phyloP scores from a whole-genome alignment of 23 tunicate species.

The Botrylloides violaceus region DNA sequence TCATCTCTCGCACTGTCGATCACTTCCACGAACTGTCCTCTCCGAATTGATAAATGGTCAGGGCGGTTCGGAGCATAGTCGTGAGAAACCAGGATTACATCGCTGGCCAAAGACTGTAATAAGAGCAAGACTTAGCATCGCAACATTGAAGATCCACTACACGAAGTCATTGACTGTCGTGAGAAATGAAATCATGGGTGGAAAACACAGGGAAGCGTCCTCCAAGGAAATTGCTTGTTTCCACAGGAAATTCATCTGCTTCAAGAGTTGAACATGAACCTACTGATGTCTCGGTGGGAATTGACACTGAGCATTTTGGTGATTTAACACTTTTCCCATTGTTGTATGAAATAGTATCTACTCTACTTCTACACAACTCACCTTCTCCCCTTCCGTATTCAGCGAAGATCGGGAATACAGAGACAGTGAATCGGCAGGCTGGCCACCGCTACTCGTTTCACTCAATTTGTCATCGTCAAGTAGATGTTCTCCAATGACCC shows the following conservation, averaged over 20 bases:
- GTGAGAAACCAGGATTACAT: constrained; percentile 1
- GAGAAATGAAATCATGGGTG: constrained; percentile 16
- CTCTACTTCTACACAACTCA: no score
- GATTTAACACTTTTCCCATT: no score
- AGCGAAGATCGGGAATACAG: constrained; percentile 52
- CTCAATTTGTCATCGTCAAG: constrained; percentile 46
- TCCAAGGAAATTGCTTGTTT: background rate
- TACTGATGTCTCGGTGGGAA: no score
- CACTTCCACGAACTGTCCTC: constrained; percentile 14
- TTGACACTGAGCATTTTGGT: no score
- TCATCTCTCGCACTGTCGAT: constrained; percentile 14
- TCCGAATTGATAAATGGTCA: constrained; percentile 17
- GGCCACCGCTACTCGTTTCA: constrained; percentile 64
- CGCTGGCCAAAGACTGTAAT: constrained; percentile 3
- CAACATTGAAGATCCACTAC: no score
- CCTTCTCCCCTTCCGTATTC: constrained; percentile 44
- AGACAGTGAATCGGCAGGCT: constrained; percentile 60
- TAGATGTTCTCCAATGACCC: no score
- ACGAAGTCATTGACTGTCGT: no score
- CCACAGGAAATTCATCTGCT: no score
- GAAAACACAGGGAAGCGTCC: background rate
- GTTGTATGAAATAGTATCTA: no score
- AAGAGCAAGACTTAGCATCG: no score
- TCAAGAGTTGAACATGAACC: no score
- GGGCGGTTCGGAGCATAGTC: constrained; percentile 26